These are phyloP conservation scores for Felis catus DNA, from an alignment of 2,113 vertebrate genomes.

Conservation along the genomic window DNA sequence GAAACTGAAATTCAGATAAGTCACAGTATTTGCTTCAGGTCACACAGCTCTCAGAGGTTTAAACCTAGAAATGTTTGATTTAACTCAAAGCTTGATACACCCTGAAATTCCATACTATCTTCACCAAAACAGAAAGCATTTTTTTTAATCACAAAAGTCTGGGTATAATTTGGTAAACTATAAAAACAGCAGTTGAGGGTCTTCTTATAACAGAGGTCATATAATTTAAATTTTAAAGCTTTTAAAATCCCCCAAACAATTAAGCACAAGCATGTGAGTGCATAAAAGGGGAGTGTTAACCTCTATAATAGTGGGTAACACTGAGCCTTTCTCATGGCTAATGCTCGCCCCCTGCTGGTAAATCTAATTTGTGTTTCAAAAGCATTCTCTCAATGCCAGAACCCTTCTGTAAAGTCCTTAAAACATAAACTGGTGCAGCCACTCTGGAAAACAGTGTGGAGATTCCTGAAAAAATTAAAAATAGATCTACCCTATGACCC, in stretches of 20 bases:
- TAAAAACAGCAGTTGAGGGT: background rate
- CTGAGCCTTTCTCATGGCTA: slow-evolving; percentile 14
- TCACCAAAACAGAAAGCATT: background rate
- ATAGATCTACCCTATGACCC: too few species aligned
- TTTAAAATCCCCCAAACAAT: background rate
- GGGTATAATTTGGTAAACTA: background rate
- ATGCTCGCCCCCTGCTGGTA: slow-evolving; percentile 60
- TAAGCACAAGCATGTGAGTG: background rate
- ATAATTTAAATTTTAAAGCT: background rate
- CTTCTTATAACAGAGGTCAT: background rate
- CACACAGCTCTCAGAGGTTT: background rate
- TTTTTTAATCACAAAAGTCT: background rate
- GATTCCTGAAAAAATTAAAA: too few species aligned
- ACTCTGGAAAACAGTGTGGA: too few species aligned
- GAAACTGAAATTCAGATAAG: background rate
- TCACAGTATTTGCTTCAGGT: background rate
- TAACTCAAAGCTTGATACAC: background rate
- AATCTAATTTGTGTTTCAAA: background rate
- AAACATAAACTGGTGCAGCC: background rate
- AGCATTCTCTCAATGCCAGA: background rate
- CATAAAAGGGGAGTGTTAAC: too few species aligned
- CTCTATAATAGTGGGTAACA: rapidly evolving
- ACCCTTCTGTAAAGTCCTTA: background rate
- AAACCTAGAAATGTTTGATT: background rate
- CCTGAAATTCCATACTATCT: background rate